Evolutionary conservation across 2,113 vertebrate genomes (phyloP), one percentile per base, ranked within the genome.

Genomic region (Promerops cafer): DNA sequence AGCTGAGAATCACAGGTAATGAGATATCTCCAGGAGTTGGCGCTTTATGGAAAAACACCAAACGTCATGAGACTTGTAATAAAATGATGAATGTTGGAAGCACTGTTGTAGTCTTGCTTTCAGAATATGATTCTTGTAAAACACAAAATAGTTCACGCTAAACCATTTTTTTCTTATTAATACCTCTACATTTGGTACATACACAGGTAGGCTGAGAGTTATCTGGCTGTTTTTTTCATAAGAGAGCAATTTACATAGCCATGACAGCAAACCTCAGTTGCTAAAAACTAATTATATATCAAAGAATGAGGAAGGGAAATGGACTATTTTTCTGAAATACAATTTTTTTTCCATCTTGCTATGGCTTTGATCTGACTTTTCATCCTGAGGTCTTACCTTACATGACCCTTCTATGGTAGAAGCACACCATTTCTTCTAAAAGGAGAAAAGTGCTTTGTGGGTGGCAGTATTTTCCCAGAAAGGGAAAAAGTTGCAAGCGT

Each of bases 1-100:
- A 95, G 44, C 63, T 95, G 82, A 93, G 87, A 88, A 60, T 88
- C 63, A n/a, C 50, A 86, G 64, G 59, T 92, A 87, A 78, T 82
- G 69, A 87, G 44, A 78, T 82, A 52, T 80, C 44, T 89, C 49
- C 49, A 84, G 64, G 14, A 94, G 23, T 0, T 59, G 84, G 39
- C 0, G 0, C 74, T 90, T 69, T 39, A 71, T 87, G 39, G 39
- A 64, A 92, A 82, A 94, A 78, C 50, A 91, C 30, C 66, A 90
- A 74, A 80, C 0, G 0, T 80, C 66, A 44, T 56, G 75, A 91
- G 82, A 85, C 42, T 88, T 76, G 39, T 90, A 91, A 87, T 33
- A 85, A 90, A 77, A 72, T 50, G 49, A 61, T 35, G 30, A 53
- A 18, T 74, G 50, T 56, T 93, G 70, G 75, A 80, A 94, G 33